Percentiles rank a stretch among this genome's conserved stretches.
Conservation (phyloP, 2,113 vertebrate species). For the Xenotilapia caudafasciata region DNA sequence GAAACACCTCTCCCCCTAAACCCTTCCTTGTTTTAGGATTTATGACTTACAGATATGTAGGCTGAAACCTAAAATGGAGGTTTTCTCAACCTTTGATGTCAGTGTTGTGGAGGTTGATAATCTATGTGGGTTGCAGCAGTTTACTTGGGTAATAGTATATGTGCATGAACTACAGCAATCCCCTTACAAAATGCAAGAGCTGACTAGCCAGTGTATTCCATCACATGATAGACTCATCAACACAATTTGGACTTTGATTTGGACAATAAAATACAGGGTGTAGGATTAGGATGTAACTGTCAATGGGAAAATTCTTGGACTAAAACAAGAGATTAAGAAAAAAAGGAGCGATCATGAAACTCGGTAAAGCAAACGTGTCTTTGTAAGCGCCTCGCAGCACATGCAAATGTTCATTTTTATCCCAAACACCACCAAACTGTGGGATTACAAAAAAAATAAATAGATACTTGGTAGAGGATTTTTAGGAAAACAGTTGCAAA, state of each 20-base stretch:
- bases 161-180: background rate
- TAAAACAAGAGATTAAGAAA: background rate
- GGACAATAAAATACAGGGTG: background rate
- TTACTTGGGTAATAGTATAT: background rate
- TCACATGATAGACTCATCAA: constrained; percentile 3
- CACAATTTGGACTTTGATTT: background rate
- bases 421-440: background rate
- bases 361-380: background rate
- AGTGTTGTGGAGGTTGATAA: constrained; percentile 57
- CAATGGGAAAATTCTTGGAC: background rate
- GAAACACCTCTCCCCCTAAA: constrained; percentile 37
- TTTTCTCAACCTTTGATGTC: constrained; percentile 50
- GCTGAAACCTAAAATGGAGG: constrained; percentile 22
- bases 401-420: background rate
- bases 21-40: constrained; percentile 58
- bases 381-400: background rate
- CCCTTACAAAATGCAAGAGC: background rate
- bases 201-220: background rate
- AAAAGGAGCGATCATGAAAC: background rate
- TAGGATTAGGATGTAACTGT: constrained; percentile 1
- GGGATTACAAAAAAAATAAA: background rate
- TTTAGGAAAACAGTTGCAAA: background rate
- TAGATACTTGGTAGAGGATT: background rate
- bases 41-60: constrained; percentile 28
- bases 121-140: constrained; percentile 23